Percentiles rank a stretch among this genome's conserved stretches.
Conservation (phyloP, 1,140 invertebrate species). For the Chironomus striatipennis region DNA sequence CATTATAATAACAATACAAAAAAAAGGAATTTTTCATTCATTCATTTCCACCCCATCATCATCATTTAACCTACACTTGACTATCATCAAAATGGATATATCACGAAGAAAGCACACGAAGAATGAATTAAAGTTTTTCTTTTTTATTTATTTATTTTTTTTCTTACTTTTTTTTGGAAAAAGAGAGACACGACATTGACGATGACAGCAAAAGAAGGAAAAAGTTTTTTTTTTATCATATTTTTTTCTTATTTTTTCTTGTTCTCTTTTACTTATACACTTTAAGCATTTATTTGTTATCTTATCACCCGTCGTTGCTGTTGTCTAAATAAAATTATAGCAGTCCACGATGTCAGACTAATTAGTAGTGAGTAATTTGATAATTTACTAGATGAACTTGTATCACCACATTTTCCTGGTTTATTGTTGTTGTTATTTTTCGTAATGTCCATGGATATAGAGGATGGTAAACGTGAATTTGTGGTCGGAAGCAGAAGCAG, state of each 20-base stretch:
- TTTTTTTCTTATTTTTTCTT: slow-evolving; percentile 1
- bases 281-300: slow-evolving; percentile 18
- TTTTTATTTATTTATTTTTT: too few species aligned
- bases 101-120: not conserved
- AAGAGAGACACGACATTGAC: slow-evolving; percentile 17
- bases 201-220: slow-evolving; percentile 9
- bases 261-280: not conserved
- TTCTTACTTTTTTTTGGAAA: not conserved
- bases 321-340: slow-evolving; percentile 20
- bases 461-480: not conserved
- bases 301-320: slow-evolving; percentile 21
- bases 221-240: not conserved
- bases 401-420: slow-evolving; percentile 30
- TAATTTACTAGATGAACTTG: slow-evolving; percentile 25
- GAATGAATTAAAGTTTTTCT: too few species aligned
- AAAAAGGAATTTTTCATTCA: not conserved
- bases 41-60: not conserved
- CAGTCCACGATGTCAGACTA: slow-evolving; percentile 22
- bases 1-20: not conserved
- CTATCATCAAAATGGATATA: slow-evolving; percentile 5
- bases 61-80: not conserved
- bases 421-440: not conserved
- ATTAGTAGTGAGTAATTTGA: slow-evolving; percentile 24
- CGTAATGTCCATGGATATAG: not conserved
- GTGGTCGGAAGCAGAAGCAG: not conserved